phyloP scores from a whole-genome alignment of 1,140 invertebrate genomes.

The Heliconius himera region DNA sequence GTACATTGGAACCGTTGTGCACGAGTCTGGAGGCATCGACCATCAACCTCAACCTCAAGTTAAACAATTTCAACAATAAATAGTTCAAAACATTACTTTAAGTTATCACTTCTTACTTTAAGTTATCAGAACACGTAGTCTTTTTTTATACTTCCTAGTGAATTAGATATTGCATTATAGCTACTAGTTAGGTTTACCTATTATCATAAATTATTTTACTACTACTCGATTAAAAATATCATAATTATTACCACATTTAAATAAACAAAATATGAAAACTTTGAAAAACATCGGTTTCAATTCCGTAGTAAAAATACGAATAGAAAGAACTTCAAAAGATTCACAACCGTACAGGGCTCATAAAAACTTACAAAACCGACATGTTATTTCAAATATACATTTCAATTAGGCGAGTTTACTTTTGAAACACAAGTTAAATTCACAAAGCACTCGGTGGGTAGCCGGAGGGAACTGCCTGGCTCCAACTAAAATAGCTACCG shows the following conservation, averaged over 20 bases:
- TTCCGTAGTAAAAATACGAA: not conserved
- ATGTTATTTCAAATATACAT: conserved; percentile 66
- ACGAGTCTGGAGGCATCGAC: no score
- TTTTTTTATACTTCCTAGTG: no score
- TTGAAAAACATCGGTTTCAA: not conserved
- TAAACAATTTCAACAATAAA: no score
- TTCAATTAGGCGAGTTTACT: conserved; percentile 70
- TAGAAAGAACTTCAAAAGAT: conserved; percentile 12
- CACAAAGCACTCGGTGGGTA: conserved; percentile 56
- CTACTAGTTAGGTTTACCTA: no score
- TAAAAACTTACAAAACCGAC: conserved; percentile 42
- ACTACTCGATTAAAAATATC: not conserved
- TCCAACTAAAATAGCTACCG: conserved; percentile 53
- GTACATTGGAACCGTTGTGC: no score
- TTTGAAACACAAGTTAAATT: conserved; percentile 66
- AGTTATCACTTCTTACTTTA: no score
- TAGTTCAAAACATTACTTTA: no score
- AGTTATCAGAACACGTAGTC: no score
- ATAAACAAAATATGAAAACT: not conserved
- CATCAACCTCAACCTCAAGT: no score
- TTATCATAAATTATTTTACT: no score
- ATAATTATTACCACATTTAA: not conserved
- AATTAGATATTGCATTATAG: no score
- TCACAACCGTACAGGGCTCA: conserved; percentile 9
- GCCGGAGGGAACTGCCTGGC: conserved; percentile 46